phyloP scores from a whole-genome alignment of 2,113 vertebrate species.

The Heloderma charlesbogerti region DNA sequence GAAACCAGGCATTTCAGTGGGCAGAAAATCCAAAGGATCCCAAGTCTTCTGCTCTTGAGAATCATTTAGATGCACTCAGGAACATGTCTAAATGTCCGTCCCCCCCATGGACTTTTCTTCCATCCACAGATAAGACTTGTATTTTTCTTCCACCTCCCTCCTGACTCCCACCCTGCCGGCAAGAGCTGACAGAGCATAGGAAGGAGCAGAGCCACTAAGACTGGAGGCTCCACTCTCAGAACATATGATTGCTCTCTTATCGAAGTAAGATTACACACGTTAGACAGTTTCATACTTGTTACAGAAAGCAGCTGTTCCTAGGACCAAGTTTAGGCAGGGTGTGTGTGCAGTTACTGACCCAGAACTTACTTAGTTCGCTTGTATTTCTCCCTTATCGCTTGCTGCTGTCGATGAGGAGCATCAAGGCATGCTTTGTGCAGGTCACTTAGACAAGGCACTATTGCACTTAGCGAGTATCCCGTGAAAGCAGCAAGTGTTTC shows the following conservation, averaged over 20 bases:
- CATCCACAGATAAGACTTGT: no score
- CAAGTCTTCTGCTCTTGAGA: no score
- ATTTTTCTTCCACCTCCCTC: no score
- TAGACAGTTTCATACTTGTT: not conserved
- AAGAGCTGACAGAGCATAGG: no score
- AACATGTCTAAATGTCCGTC: no score
- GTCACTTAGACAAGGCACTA: constrained; percentile 85
- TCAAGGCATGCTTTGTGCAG: constrained; percentile 84
- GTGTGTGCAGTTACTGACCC: not conserved
- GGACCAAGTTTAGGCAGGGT: not conserved
- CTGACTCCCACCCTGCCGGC: no score
- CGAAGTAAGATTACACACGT: not conserved
- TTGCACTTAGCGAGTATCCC: constrained; percentile 86
- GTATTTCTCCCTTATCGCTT: constrained; percentile 89
- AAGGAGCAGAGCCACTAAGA: no score
- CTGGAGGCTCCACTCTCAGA: no score
- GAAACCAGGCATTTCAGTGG: no score
- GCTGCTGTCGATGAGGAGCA: constrained; percentile 79
- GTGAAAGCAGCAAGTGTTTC: constrained; percentile 84
- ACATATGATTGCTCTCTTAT: not conserved
- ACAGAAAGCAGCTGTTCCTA: not conserved
- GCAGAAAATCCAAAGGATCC: no score
- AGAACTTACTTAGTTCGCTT: constrained; percentile 85
- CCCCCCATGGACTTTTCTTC: no score
- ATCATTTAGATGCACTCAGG: no score